phyloP scores from a whole-genome alignment of 2,113 vertebrate genomes.

The Henicopernis longicauda region DNA sequence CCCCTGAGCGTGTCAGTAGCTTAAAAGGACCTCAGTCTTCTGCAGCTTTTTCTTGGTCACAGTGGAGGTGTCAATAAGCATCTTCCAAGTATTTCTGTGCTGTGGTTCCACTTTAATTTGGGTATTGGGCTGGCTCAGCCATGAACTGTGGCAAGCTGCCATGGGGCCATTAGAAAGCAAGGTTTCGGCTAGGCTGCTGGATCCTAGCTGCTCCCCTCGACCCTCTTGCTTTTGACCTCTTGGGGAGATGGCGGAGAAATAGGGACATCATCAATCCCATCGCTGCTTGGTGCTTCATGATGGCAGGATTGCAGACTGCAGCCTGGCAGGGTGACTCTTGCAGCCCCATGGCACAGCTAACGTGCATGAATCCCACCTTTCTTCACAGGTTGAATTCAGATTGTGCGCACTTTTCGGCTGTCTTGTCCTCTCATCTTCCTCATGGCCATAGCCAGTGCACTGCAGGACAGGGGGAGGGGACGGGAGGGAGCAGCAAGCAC shows the following conservation, averaged over 20 bases:
- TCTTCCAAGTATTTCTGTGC: not conserved
- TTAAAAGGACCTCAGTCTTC: not conserved
- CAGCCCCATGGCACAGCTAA: not conserved
- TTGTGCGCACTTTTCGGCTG: rapidly evolving
- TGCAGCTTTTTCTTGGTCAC: too few relatives aligned
- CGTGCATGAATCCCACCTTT: rapidly evolving
- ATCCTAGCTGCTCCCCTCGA: not conserved
- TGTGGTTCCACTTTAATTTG: not conserved
- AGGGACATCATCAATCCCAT: rapidly evolving
- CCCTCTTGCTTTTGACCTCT: not conserved
- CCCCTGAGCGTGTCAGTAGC: not conserved
- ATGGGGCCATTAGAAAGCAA: rapidly evolving
- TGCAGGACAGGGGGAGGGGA: not conserved
- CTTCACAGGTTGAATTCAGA: not conserved
- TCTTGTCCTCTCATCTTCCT: not conserved
- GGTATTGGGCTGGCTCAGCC: not conserved
- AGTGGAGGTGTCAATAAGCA: not conserved
- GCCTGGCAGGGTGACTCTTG: not conserved
- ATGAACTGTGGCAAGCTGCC: rapidly evolving
- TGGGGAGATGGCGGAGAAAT: not conserved
- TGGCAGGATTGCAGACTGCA: too few relatives aligned
- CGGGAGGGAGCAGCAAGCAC: not conserved
- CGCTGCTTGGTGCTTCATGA: rapidly evolving
- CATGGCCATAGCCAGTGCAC: rapidly evolving
- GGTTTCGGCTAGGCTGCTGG: not conserved